These are phyloP conservation scores for Tringa solitaria DNA, from an alignment of 2,113 vertebrate species.

Conservation along the genomic window DNA sequence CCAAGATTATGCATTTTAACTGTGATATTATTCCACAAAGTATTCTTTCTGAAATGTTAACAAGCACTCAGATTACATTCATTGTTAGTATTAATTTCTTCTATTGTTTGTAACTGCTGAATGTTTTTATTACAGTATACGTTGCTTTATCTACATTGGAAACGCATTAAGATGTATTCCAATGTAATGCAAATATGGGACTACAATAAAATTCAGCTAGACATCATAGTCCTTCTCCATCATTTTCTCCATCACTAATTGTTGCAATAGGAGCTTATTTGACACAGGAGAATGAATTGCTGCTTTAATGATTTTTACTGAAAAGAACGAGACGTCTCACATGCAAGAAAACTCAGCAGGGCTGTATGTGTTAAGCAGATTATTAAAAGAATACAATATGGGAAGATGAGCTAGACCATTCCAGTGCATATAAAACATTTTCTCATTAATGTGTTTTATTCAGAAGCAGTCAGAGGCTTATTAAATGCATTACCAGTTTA, in stretches of 20 bases:
- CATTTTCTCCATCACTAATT: not conserved
- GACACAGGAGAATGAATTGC: not conserved
- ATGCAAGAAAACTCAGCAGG: not conserved
- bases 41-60: not conserved
- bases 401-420: not conserved
- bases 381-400: not conserved
- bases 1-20: constrained; percentile 1
- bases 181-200: not conserved
- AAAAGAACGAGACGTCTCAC: not conserved
- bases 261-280: not conserved
- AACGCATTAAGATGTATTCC: not conserved
- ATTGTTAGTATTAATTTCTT: not conserved
- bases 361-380: not conserved
- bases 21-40: not conserved
- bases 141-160: not conserved
- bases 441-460: not conserved
- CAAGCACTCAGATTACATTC: not conserved
- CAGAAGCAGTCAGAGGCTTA: not conserved
- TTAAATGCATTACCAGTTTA: not conserved
- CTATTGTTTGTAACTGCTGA: not conserved
- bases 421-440: not conserved
- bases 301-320: not conserved
- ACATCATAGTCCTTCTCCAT: not conserved
- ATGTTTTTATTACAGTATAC: not conserved
- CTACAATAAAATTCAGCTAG: not conserved